Evolutionary conservation across 2,888 invertebrate species (phyloP).

Genomic region (Argyra leucocephala): DNA sequence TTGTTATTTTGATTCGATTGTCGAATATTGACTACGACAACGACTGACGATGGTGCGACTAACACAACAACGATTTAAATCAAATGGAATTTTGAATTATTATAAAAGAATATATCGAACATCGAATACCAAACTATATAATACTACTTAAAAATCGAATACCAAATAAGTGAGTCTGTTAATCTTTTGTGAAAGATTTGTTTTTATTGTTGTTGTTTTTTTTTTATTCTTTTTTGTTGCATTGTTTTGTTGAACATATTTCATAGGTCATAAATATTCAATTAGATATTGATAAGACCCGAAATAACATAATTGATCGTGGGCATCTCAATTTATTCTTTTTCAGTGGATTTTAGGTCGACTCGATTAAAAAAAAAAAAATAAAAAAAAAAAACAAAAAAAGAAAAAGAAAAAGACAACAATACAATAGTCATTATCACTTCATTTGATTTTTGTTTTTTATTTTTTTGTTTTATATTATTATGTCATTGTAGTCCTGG

Average conservation of each 20-base stretch:
- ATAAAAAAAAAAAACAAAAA: neutral
- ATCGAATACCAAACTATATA: too few species aligned
- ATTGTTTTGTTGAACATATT: constrained; percentile 6
- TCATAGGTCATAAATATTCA: constrained; percentile 6
- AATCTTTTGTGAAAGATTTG: neutral
- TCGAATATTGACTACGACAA: neutral
- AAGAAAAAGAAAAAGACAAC: neutral
- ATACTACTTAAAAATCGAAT: neutral
- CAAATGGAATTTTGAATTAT: too few species aligned
- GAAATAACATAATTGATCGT: constrained; percentile 3
- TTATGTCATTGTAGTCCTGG: too few species aligned
- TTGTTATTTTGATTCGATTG: neutral
- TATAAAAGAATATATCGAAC: neutral
- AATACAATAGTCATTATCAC: neutral
- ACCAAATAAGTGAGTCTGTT: constrained; percentile 3
- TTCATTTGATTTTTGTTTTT: neutral
- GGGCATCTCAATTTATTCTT: constrained; percentile 6
- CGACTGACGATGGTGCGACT: too few species aligned
- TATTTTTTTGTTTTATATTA: neutral
- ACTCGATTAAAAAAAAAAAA: neutral
- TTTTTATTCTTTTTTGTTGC: neutral
- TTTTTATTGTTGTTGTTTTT: neutral
- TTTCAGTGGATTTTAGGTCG: neutral
- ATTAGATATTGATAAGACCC: constrained; percentile 4
- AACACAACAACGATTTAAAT: too few species aligned